Base-by-base conservation (phyloP, 2,888 invertebrate species). In the Synanthedon myopaeformis region DNA sequence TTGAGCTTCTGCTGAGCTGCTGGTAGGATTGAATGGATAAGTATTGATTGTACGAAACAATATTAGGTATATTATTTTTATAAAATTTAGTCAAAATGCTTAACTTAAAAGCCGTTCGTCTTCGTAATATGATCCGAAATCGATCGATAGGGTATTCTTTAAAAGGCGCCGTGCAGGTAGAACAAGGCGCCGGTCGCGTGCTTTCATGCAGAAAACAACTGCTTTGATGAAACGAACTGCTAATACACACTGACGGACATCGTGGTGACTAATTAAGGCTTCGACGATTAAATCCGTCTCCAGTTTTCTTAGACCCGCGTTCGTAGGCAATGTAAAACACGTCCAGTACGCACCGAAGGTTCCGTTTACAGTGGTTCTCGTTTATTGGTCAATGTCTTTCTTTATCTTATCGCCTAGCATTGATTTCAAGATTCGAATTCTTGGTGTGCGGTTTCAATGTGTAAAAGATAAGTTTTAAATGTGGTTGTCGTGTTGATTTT, bases 211-310 rank as follows among this genome's bases (percentile, higher is more conserved):
- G 85, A 83, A 84, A 84, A 70, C 73, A 68, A 72, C 72, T 69
- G 61, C 64, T 64, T 79, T 87, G 87, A 87, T 84, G 84, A 79
- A 87, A 82, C 82, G 85, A 79, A 72, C 70, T 67, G 74, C 76
- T 86, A 86, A 87, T 84, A 74, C 75, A 75, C 73, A 64, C 63
- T 79, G 86, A 87, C 86, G 84, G 83, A 80, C 80, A 81, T 81
- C 77, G 78, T 75, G 75, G 69, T 78, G 74, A 77, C 85, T 86
- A 87, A 87, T 86, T 87, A 87, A 82, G 76, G 75, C 68, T 67
- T 69, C 66, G 69, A 66, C 71, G 67, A 67, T 61, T 61, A 59
- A 52, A 55, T 56, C 52, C 51, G 53, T 52, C 59, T 61, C 80
- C 77, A 77, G 4, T 56, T 53, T 64, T 64, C n/a, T 23, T 52